These are phyloP conservation scores for Butorides virescens DNA, from an alignment of 2,113 vertebrate genomes.

Conservation along the genomic window DNA sequence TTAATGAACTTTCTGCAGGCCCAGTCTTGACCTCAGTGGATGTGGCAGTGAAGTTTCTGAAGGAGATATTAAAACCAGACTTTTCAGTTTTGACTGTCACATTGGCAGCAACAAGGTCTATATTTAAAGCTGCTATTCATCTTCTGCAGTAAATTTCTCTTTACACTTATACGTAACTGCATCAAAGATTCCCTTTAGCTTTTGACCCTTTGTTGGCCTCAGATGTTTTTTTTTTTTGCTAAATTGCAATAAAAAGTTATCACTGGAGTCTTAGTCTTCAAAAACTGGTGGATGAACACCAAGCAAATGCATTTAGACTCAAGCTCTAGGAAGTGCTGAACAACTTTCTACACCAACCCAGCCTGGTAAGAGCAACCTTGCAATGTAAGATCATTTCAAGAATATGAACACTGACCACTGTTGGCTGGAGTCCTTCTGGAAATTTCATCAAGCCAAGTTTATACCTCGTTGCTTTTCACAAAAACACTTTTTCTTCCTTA, in stretches of 20 bases:
- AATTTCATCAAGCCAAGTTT: not conserved
- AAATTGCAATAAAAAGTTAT: not conserved
- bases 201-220: not conserved
- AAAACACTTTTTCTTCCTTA: not conserved
- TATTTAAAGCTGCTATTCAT: not conserved
- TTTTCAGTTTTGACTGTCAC: not conserved
- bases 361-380: not conserved
- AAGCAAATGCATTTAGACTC: not conserved
- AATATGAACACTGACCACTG: accelerated
- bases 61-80: not conserved
- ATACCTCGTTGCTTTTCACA: not conserved
- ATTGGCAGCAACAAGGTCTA: not conserved
- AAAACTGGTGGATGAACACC: not conserved
- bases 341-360: not conserved
- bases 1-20: not conserved
- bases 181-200: not conserved
- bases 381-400: not conserved
- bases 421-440: not conserved
- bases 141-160: not conserved
- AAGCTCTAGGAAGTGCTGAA: not conserved
- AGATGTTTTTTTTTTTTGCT: not conserved
- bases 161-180: not conserved
- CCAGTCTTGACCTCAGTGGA: not conserved
- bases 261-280: not conserved
- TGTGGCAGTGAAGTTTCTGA: not conserved